Evolutionary conservation across 1,140 invertebrate species (phyloP).

Genomic region (Drosophila lacteicornis): DNA sequence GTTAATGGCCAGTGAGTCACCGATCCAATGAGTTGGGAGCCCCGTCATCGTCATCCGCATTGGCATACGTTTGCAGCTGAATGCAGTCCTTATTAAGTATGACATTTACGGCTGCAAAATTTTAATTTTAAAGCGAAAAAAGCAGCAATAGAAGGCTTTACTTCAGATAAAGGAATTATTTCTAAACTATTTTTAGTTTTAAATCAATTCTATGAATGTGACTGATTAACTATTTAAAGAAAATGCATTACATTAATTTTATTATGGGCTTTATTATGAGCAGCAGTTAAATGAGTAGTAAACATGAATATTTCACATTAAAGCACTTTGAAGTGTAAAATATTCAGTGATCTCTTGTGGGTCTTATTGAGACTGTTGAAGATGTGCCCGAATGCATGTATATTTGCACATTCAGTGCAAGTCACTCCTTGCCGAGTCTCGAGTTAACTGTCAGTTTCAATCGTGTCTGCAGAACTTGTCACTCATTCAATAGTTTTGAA

Average conservation of each 20-base stretch:
- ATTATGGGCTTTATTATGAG: neutral
- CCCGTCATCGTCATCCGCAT: conserved; percentile 16
- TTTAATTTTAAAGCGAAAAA: neutral
- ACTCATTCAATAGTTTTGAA: conserved; percentile 85
- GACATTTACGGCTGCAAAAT: conserved; percentile 48
- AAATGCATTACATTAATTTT: neutral
- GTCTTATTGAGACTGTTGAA: conserved; percentile 29
- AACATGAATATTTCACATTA: neutral
- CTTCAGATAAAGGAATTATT: neutral
- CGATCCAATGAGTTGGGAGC: conserved; percentile 2
- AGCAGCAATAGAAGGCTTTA: neutral
- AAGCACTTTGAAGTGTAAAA: neutral
- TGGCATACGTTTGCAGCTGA: conserved; percentile 7
- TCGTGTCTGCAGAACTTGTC: conserved; percentile 84
- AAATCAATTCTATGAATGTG: too few relatives aligned
- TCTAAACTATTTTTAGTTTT: too few relatives aligned
- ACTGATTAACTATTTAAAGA: too few relatives aligned
- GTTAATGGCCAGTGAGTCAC: conserved; percentile 65
- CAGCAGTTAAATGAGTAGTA: neutral
- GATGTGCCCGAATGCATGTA: conserved; percentile 8
- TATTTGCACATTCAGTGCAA: conserved; percentile 24
- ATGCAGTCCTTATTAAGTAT: conserved; percentile 51
- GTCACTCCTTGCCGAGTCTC: conserved; percentile 43
- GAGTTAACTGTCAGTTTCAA: conserved; percentile 82
- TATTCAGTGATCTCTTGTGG: conserved; percentile 35